Base-by-base conservation (phyloP, 2,113 vertebrate genomes). In the Heloderma charlesbogerti region DNA sequence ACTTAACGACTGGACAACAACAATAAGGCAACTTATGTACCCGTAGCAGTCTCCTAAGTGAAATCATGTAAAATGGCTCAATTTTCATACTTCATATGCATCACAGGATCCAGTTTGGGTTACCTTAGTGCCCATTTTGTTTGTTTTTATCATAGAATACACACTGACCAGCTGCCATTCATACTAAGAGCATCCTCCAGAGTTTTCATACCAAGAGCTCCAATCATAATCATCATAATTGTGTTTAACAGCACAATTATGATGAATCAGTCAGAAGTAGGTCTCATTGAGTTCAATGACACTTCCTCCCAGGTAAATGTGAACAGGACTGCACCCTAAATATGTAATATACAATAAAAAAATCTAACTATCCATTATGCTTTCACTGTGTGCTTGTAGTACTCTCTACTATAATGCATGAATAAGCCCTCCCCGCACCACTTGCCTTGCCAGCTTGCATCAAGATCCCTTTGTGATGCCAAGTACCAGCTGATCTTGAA, bases 401-500 rank as follows among this genome's bases (percentile, higher is more conserved):
- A 31, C 3, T 40, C 7, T 87, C 48, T 25, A 16, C 1, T 13
- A 43, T 43, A 31, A 75, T 29, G 51, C 27, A 34, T 18, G 27
- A 86, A 15, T 45, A 34, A 86, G 29, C 2, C 37, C 2, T 1
- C 2, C 29, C 18, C 54, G 8, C 34, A 37, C 60, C 51, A 54
- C 7, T 10, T 54, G 51, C 51, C 27, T 15, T 27, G 18, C 10
- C n/a, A 7, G 20, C 67, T 60, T 63, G n/a, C 27, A 45, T 60
- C 51, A 60, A 43, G 27, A 20, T 43, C 37, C 40, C 1, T 6
- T n/a, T 88, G 60, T 40, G 8, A 86, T 79, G 34, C 54, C 1
- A 84, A 88, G 31, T 40, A 74, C 13, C 78, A 94, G 18, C 7
- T 37, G 13, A n/a, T 86, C 7, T 60, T 60, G 57, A 91, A 91